Conservation (phyloP, 2,888 invertebrate genomes). For the Yponomeuta cagnagella region DNA sequence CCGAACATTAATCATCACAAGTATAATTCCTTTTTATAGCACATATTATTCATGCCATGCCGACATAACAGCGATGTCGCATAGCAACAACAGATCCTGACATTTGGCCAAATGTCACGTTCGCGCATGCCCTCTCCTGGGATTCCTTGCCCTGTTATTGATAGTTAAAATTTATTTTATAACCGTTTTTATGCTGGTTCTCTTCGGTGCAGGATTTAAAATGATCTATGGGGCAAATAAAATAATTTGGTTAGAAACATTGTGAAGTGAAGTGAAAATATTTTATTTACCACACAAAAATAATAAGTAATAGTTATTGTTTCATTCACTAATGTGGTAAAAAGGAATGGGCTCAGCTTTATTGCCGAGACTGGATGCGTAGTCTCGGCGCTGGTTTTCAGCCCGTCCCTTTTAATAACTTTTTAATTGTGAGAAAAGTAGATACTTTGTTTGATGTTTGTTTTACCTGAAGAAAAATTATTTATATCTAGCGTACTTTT, state of each 20-base stretch:
- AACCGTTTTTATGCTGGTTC: constrained; percentile 20
- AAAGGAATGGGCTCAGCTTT: too few species aligned
- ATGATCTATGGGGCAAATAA: not conserved
- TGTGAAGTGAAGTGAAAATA: too few species aligned
- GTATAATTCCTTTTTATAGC: constrained; percentile 2
- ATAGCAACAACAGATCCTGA: constrained; percentile 36
- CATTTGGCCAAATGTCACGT: constrained; percentile 42
- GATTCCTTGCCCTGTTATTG: constrained; percentile 24
- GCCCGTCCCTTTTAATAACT: too few species aligned
- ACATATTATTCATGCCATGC: not conserved
- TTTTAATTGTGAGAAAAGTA: too few species aligned
- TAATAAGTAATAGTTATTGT: too few species aligned
- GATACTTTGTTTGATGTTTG: too few species aligned
- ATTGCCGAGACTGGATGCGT: too few species aligned
- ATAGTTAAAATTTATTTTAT: constrained; percentile 29
- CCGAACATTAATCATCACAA: not conserved
- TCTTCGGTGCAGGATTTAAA: constrained; percentile 15
- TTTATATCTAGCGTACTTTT: too few species aligned
- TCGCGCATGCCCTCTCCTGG: constrained; percentile 1
- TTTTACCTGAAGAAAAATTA: too few species aligned
- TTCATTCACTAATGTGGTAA: too few species aligned
- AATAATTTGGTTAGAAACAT: not conserved
- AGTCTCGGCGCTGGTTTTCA: too few species aligned
- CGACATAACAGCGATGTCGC: not conserved
- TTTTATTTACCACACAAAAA: too few species aligned